phyloP scores from a whole-genome alignment of 2,113 vertebrate species.

The Benitochromis conjunctus region DNA sequence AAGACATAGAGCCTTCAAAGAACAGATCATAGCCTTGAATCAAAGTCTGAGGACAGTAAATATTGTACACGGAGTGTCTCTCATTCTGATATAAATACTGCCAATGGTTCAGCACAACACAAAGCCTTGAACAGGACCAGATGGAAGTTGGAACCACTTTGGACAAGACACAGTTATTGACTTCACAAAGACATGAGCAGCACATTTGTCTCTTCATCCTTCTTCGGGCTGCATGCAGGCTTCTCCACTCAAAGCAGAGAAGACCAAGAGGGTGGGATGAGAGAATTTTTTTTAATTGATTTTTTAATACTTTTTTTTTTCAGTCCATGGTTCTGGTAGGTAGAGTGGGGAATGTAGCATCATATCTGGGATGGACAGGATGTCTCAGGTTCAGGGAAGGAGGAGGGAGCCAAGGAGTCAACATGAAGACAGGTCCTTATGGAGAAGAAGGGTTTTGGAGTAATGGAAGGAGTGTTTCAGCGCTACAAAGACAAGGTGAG shows the following conservation, averaged over 20 bases:
- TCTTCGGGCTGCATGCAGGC: constrained; percentile 67
- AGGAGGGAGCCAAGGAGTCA: constrained; percentile 56
- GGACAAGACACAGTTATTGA: constrained; percentile 47
- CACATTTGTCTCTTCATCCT: constrained; percentile 49
- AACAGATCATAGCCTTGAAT: constrained; percentile 34
- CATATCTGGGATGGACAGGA: constrained; percentile 67
- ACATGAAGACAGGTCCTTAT: constrained; percentile 65
- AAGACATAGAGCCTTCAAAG: constrained; percentile 11
- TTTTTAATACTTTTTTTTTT: neutral
- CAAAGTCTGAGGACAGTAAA: constrained; percentile 28
- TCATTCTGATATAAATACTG: constrained; percentile 49
- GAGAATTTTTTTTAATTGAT: neutral
- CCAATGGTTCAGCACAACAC: constrained; percentile 41
- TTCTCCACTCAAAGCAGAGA: constrained; percentile 39
- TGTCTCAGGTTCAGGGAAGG: constrained; percentile 60
- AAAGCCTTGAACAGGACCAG: constrained; percentile 24
- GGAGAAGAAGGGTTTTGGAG: constrained; percentile 56
- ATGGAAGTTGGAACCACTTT: constrained; percentile 24
- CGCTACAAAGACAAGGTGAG: constrained; percentile 69
- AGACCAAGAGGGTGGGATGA: constrained; percentile 28
- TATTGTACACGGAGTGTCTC: constrained; percentile 9
- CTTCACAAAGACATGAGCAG: constrained; percentile 49
- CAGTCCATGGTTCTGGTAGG: constrained; percentile 35
- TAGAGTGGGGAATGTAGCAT: constrained; percentile 43
- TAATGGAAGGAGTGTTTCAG: constrained; percentile 66